Evolutionary conservation across 1,140 invertebrate species (phyloP).

Genomic region (Lerema accius): DNA sequence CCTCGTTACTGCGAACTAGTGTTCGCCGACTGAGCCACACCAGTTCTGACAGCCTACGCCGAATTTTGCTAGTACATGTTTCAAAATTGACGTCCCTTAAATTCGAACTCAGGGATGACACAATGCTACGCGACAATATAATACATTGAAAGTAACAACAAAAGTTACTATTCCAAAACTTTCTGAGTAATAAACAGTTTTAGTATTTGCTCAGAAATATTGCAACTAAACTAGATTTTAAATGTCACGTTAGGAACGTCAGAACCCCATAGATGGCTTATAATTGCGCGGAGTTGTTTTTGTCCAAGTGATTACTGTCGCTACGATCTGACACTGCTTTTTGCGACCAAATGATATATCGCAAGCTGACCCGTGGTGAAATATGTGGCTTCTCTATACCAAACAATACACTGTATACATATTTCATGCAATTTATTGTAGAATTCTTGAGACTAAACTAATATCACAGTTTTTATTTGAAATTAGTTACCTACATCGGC

Average conservation of each 20-base stretch:
- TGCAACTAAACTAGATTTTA: slow-evolving; percentile 54
- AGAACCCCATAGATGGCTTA: slow-evolving; percentile 68
- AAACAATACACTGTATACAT: too few relatives aligned
- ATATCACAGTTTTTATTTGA: too few relatives aligned
- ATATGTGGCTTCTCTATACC: slow-evolving; percentile 26
- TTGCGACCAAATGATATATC: slow-evolving; percentile 73
- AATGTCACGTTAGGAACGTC: slow-evolving; percentile 67
- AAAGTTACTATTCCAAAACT: neutral
- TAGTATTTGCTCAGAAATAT: slow-evolving; percentile 26
- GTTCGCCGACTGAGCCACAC: too few relatives aligned
- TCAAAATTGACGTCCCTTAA: too few relatives aligned
- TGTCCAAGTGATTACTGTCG: slow-evolving; percentile 70
- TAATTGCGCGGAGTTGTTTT: slow-evolving; percentile 75
- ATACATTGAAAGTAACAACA: too few relatives aligned
- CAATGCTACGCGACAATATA: too few relatives aligned
- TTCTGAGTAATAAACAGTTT: neutral
- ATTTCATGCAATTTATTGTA: slow-evolving; percentile 4
- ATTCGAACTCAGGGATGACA: too few relatives aligned
- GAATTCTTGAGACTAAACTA: neutral
- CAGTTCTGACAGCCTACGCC: too few relatives aligned
- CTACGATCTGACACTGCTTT: slow-evolving; percentile 67
- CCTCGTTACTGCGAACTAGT: too few relatives aligned
- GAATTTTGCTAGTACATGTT: too few relatives aligned
- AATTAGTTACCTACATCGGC: too few relatives aligned
- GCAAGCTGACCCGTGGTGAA: slow-evolving; percentile 27